Evolutionary conservation across 92 coral and sea anemone genomes (phyloP).

Genomic region (Zoanthus solanderi): DNA sequence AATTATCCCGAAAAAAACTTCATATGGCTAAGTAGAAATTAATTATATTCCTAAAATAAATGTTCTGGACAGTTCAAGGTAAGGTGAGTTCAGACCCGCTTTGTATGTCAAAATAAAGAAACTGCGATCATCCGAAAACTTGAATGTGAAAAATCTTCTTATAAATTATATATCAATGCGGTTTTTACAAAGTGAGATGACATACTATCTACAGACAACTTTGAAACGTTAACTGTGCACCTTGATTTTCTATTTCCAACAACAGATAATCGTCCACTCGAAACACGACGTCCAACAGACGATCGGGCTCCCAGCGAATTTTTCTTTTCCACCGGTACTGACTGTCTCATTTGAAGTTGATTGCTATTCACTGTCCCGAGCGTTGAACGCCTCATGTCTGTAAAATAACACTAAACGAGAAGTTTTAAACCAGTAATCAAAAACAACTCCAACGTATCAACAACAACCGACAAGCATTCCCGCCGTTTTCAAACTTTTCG

Average conservation of each 20-base stretch:
- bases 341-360: constrained; percentile 40
- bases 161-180: too few relatives aligned
- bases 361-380: constrained; percentile 36
- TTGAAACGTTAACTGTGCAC: neutral
- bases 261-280: constrained; percentile 35
- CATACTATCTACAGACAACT: too few relatives aligned
- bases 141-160: too few relatives aligned
- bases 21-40: too few relatives aligned
- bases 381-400: constrained; percentile 38
- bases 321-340: constrained; percentile 22
- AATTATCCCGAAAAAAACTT: neutral
- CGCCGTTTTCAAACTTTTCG: constrained; percentile 40
- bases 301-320: constrained; percentile 36
- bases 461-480: constrained; percentile 28
- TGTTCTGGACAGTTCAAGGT: too few relatives aligned
- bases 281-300: constrained; percentile 27
- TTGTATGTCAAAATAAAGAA: too few relatives aligned
- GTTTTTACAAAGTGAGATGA: neutral
- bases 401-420: neutral
- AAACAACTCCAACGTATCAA: neutral
- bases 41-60: too few relatives aligned
- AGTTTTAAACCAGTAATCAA: neutral
- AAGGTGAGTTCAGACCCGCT: too few relatives aligned
- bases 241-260: constrained; percentile 42
- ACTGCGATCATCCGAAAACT: too few relatives aligned